A percentile compares a stretch with the other conserved stretches of the same genome.
phyloP scores from a whole-genome alignment of 2,113 vertebrate genomes.

The Sclerurus mexicanus region DNA sequence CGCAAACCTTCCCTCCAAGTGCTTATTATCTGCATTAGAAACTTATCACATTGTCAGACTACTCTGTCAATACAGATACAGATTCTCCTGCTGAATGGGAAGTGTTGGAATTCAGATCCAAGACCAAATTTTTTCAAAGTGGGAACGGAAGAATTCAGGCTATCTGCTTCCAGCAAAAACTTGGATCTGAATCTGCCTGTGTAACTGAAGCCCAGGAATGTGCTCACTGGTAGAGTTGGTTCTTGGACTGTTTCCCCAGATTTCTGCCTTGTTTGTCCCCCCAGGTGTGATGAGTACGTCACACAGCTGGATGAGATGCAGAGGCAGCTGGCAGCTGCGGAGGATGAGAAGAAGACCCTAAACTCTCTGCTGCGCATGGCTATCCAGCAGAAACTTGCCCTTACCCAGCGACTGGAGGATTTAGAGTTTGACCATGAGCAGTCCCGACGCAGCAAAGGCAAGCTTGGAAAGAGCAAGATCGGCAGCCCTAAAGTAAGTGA shows the following conservation, averaged over 20 bases:
- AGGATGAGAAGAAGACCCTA: constrained; percentile 98
- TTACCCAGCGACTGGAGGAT: constrained; percentile 96
- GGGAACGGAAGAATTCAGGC: not conserved
- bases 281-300: constrained; percentile 97
- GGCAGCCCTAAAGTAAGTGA: constrained; percentile 98
- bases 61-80: not conserved
- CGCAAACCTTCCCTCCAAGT: not conserved
- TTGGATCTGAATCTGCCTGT: not conserved
- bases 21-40: not conserved
- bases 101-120: not conserved
- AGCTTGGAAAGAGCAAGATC: constrained; percentile 90
- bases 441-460: constrained; percentile 88
- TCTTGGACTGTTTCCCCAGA: not conserved
- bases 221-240: fast-evolving
- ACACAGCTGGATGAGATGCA: constrained; percentile 98
- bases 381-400: constrained; percentile 97
- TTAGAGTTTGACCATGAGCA: constrained; percentile 99
- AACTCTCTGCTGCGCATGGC: constrained; percentile 97
- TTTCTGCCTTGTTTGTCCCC: constrained; percentile 8
- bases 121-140: not conserved
- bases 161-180: not conserved
- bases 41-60: not conserved
- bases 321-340: constrained; percentile 94
- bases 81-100: not conserved
- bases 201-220: fast-evolving